Evolutionary conservation across 2,888 invertebrate species (phyloP), one percentile per base, ranked within the genome.

Genomic region (Argynnis bischoffii): DNA sequence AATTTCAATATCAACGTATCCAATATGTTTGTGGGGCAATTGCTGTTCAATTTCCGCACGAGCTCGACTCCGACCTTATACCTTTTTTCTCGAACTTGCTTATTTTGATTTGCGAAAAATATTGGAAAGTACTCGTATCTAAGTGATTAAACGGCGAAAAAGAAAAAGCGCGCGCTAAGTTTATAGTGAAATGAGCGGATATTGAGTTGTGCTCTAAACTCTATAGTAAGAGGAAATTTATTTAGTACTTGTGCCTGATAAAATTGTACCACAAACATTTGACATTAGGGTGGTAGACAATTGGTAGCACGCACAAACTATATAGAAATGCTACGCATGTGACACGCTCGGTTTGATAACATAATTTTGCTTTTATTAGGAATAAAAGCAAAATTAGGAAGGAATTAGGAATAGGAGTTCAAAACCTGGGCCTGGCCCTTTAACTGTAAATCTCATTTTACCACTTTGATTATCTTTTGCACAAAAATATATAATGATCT

Each of bases 111-210:
- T 26, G 53, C 13, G 13, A 26, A 14, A 21, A 53, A 14, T 53
- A 14, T 53, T 53, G 1, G 14, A 5, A 26, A 14, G 6, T 53
- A n/a, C n/a, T n/a, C n/a, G n/a, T n/a, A 53, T 53, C 14, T 13
- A 53, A 53, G 14, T 26, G 21, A 53, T 26, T 2, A 14, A 26
- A 26, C 46, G 56, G 18, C 18, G 18, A 21, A 21, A 47, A 21
- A 14, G 18, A 15, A 57, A 21, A 15, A 46, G 1, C 46, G 21
- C 15, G 46, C 6, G n/a, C 16, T 3, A 16, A 41, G 56, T 56
- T 46, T 18, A 46, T 56, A 46, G 56, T 46, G 46, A 57, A 18
- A 18, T 18, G 56, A 57, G 56, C 46, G 47, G 21, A 57, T 57
- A 57, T 47, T 57, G 57, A 47, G 46, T 47, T 47, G 57, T 57